These are phyloP conservation scores for Panopea generosa DNA, from an alignment of 2,888 invertebrate species.

Conservation along the genomic window DNA sequence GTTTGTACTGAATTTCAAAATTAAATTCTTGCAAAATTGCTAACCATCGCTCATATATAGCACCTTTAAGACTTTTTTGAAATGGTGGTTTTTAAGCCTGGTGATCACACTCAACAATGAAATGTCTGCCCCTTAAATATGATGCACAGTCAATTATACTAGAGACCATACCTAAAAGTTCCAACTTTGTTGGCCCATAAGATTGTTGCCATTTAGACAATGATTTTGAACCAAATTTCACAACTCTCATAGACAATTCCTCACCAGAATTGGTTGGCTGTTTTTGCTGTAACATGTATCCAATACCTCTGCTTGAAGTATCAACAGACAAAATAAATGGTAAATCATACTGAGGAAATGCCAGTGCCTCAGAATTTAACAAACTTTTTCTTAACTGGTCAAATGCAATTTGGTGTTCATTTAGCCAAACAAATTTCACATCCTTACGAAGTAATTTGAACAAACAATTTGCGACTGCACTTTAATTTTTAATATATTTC, in stretches of 20 bases:
- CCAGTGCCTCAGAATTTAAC: conserved; percentile 42
- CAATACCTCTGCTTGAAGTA: conserved; percentile 47
- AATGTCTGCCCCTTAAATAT: conserved; percentile 45
- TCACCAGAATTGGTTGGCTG: conserved; percentile 5
- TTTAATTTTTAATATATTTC: conserved; percentile 51
- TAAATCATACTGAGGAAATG: conserved; percentile 56
- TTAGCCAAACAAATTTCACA: conserved; percentile 35
- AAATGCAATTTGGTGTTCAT: conserved; percentile 36
- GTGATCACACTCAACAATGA: conserved; percentile 52
- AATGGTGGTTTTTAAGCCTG: conserved; percentile 35
- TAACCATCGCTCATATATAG: conserved; percentile 30
- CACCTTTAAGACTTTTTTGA: conserved; percentile 40
- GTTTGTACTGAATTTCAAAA: conserved; percentile 43
- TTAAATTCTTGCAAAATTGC: conserved; percentile 45
- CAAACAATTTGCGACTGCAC: conserved; percentile 32
- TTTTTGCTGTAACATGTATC: conserved; percentile 59
- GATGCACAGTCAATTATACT: conserved; percentile 51
- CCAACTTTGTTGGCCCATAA: conserved; percentile 55
- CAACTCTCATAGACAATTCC: conserved; percentile 24
- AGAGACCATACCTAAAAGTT: conserved; percentile 46
- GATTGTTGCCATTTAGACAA: conserved; percentile 48
- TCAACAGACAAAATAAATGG: conserved; percentile 55
- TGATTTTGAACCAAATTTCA: conserved; percentile 45
- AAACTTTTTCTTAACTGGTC: conserved; percentile 28
- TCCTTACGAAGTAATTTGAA: conserved; percentile 42